Evolutionary conservation across 2,888 invertebrate species (phyloP).

Genomic region (Drepanosiphum platanoidis): DNA sequence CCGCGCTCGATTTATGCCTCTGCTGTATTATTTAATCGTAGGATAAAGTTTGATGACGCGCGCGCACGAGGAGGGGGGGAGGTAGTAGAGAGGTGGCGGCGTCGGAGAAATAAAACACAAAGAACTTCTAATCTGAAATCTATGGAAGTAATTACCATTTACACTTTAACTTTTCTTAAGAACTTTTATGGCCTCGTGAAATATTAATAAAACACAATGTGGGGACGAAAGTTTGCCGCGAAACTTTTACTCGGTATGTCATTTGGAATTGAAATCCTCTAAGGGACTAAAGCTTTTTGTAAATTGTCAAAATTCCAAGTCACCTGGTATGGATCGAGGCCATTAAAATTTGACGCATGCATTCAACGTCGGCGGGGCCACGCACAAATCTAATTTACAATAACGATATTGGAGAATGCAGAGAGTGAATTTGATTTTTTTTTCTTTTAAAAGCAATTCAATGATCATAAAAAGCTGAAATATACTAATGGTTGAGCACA

Average conservation of each 20-base stretch:
- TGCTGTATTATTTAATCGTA: conserved; percentile 36
- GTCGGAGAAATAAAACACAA: neutral
- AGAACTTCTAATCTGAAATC: conserved; percentile 24
- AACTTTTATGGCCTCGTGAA: conserved; percentile 54
- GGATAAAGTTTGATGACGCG: conserved; percentile 21
- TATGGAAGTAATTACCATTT: conserved; percentile 54
- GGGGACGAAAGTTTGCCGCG: conserved; percentile 36
- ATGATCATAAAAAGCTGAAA: conserved; percentile 37
- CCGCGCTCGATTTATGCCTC: neutral
- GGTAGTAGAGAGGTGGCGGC: neutral
- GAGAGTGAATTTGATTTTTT: conserved; percentile 1
- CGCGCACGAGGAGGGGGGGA: neutral
- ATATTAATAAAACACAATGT: conserved; percentile 58
- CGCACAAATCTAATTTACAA: neutral
- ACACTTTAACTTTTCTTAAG: conserved; percentile 45
- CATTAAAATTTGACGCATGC: neutral
- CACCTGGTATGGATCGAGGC: neutral
- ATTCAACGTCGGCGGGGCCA: neutral
- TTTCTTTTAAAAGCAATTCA: conserved; percentile 12
- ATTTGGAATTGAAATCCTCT: conserved; percentile 41
- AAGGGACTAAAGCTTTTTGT: conserved; percentile 20
- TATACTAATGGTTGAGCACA: conserved; percentile 21
- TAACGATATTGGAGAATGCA: neutral
- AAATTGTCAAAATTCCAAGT: conserved; percentile 19
- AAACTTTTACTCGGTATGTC: conserved; percentile 54